phyloP scores from a whole-genome alignment of 2,113 vertebrate species.

The Numenius arquata region DNA sequence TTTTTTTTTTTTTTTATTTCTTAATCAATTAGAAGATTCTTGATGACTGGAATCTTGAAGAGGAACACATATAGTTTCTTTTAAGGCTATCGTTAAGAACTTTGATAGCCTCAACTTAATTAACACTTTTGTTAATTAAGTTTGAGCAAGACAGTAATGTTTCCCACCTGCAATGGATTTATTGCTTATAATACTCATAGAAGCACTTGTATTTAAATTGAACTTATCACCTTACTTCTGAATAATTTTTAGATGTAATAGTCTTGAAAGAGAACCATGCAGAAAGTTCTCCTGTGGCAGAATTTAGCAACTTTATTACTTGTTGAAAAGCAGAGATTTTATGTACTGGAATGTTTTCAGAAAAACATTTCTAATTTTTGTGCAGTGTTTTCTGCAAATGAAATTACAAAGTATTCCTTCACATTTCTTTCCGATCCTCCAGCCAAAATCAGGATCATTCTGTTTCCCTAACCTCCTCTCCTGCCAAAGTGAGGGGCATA shows the following conservation, averaged over 20 bases:
- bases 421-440: not conserved
- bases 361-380: not conserved
- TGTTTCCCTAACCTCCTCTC: not conserved
- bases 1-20: not conserved
- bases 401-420: not conserved
- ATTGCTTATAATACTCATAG: not conserved
- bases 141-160: not conserved
- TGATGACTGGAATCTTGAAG: not conserved
- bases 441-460: not conserved
- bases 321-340: not conserved
- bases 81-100: not conserved
- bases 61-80: not conserved
- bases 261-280: not conserved
- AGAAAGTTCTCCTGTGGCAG: not conserved
- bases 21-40: not conserved
- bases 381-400: not conserved
- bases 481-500: accelerated
- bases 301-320: not conserved
- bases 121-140: not conserved
- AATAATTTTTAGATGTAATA: not conserved
- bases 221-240: not conserved
- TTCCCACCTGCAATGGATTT: not conserved
- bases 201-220: not conserved
- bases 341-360: not conserved
- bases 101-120: not conserved